These are phyloP conservation scores for Daktulosphaira vitifoliae DNA, from an alignment of 1,140 invertebrate genomes.

Conservation along the genomic window DNA sequence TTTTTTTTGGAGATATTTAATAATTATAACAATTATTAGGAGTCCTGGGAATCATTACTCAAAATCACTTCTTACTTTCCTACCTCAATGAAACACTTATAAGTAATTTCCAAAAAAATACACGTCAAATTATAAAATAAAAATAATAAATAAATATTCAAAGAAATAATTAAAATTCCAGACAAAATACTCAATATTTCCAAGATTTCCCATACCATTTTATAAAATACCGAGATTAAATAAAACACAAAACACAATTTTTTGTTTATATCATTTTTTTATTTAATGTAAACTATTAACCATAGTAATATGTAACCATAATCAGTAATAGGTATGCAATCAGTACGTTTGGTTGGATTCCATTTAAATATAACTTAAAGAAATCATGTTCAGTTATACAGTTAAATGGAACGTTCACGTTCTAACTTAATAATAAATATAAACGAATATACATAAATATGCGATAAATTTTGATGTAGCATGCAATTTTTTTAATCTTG, in stretches of 20 bases:
- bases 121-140: too few relatives aligned
- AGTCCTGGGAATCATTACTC: too few relatives aligned
- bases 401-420: constrained; percentile 29
- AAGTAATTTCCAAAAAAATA: too few relatives aligned
- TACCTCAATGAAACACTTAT: too few relatives aligned
- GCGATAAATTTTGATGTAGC: constrained; percentile 1
- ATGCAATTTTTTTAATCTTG: constrained; percentile 7
- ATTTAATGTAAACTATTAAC: constrained; percentile 33
- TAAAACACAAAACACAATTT: background rate
- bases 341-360: constrained; percentile 32
- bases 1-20: too few relatives aligned
- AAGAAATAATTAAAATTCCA: too few relatives aligned
- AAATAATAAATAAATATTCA: too few relatives aligned
- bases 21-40: too few relatives aligned
- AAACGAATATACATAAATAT: constrained; percentile 29
- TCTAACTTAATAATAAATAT: constrained; percentile 26
- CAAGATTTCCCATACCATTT: too few relatives aligned
- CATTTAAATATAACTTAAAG: constrained; percentile 18
- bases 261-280: constrained; percentile 30
- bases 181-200: too few relatives aligned
- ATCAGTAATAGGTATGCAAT: constrained; percentile 32
- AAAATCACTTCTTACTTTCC: too few relatives aligned
- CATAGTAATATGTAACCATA: constrained; percentile 32
- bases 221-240: too few relatives aligned
- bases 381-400: constrained; percentile 14